Base-by-base conservation (phyloP, 2,113 vertebrate genomes). In the Dendropsophus ebraccatus region DNA sequence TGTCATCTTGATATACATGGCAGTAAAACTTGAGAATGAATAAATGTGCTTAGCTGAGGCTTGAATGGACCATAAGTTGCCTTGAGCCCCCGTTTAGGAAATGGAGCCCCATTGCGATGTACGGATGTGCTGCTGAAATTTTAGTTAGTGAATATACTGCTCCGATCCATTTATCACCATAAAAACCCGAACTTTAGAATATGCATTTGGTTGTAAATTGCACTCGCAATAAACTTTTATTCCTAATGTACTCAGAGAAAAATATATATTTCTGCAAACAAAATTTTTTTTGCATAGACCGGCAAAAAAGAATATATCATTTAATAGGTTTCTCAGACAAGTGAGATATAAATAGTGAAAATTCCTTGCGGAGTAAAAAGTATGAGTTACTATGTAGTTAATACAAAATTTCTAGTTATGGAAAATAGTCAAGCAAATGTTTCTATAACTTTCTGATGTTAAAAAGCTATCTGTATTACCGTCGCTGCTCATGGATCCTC, bases 131-230 rank as follows among this genome's bases (percentile, higher is more conserved):
- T 74, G 30, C 69, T 56, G 28, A 25, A 80, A 74, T 58, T 54
- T 60, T 58, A 87, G 85, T 72, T 81, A 45, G 69, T 81, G 85
- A 81, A 81, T 87, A 81, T 81, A 87, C 50, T 73, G 77, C 85
- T 74, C 52, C 2, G 67, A 60, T 81, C 77, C 85, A 87, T 87
- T 87, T 67, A 81, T 87, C 85, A 81, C 78, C 85, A 87, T 87
- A 87, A 87, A 87, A 86, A 50, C 65, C 58, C 30, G 52, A 81
- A 87, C 67, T 87, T 87, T 73, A 87, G 78, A 87, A 87, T 87
- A 87, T 87, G 85, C 85, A 87, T 87, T 87, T 81, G 85, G 85
- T 81, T 81, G 69, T 87, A 87, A 87, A 87, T 87, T 87, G 77
- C 78, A 87, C 70, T 54, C 23, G 85, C 85, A 87, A 87, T 87